A percentile compares a stretch with the other conserved stretches of the same genome.
These are phyloP conservation scores for Eubasilissa regina DNA, from an alignment of 1,140 invertebrate genomes.

Conservation along the genomic window DNA sequence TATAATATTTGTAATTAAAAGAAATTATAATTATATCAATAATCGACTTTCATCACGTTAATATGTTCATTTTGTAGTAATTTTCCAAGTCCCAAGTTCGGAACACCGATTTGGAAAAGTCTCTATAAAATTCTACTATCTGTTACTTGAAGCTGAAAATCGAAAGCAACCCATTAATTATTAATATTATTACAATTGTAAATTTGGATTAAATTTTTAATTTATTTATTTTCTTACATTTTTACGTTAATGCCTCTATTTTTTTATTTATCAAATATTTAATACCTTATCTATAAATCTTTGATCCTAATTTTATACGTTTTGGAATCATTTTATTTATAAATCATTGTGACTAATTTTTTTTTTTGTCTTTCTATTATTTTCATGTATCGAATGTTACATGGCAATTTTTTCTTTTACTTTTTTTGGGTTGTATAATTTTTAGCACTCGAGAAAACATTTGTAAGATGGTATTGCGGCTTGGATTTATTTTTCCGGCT, in stretches of 20 bases:
- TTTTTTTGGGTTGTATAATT: slow-evolving; percentile 37
- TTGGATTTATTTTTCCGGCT: slow-evolving; percentile 13
- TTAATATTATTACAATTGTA: slow-evolving; percentile 33
- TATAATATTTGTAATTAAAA: slow-evolving; percentile 58
- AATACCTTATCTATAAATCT: slow-evolving; percentile 27
- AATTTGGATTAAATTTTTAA: slow-evolving; percentile 24
- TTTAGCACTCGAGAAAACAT: slow-evolving; percentile 25
- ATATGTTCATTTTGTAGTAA: slow-evolving; percentile 54
- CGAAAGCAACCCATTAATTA: slow-evolving; percentile 44
- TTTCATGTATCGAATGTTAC: slow-evolving; percentile 46
- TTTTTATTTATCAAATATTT: slow-evolving; percentile 40
- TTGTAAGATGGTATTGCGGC: slow-evolving; percentile 13
- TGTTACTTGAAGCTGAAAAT: slow-evolving; percentile 32
- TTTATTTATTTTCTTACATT: slow-evolving; percentile 38
- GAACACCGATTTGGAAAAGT: slow-evolving; percentile 38
- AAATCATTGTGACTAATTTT: slow-evolving; percentile 1
- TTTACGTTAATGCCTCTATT: not conserved
- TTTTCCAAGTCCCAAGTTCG: slow-evolving; percentile 55
- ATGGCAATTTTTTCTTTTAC: slow-evolving; percentile 9
- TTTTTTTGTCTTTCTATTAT: slow-evolving; percentile 43
- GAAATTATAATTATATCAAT: slow-evolving; percentile 57
- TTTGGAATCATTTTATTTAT: slow-evolving; percentile 30
- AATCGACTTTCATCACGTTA: slow-evolving; percentile 55
- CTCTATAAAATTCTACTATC: slow-evolving; percentile 36
- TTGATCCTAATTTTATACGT: slow-evolving; percentile 18